Percentiles rank a stretch among this genome's conserved stretches.
Evolutionary conservation across 2,888 invertebrate species (phyloP).

Genomic region (Hyppa rectilinea): DNA sequence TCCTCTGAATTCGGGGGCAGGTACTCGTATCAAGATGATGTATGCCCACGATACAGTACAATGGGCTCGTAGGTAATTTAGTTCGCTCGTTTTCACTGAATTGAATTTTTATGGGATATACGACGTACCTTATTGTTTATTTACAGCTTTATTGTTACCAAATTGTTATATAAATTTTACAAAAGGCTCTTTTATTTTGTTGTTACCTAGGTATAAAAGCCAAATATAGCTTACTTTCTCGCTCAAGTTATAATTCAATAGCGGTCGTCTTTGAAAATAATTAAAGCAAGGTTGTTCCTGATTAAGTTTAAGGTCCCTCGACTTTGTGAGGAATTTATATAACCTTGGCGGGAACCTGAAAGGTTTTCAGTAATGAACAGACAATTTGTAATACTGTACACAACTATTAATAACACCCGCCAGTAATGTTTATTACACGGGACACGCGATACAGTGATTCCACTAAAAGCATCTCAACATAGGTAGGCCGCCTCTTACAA

Average conservation of each 20-base stretch:
- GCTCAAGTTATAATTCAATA: conserved; percentile 46
- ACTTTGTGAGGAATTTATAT: conserved; percentile 39
- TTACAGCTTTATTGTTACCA: conserved; percentile 39
- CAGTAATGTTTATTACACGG: conserved; percentile 77
- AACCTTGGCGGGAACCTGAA: conserved; percentile 63
- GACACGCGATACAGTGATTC: conserved; percentile 87
- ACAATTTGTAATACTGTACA: conserved; percentile 75
- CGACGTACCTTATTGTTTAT: conserved; percentile 45
- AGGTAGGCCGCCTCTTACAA: conserved; percentile 73
- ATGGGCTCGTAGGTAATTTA: conserved; percentile 74
- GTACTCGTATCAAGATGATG: conserved; percentile 81
- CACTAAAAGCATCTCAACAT: conserved; percentile 83
- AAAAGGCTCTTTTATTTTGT: background rate
- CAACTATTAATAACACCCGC: conserved; percentile 77
- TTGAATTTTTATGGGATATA: conserved; percentile 72
- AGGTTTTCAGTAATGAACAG: conserved; percentile 73
- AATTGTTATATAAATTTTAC: conserved; percentile 20
- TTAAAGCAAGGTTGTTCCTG: conserved; percentile 44
- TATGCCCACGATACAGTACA: conserved; percentile 78
- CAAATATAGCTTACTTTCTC: conserved; percentile 12
- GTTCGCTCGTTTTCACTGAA: conserved; percentile 66
- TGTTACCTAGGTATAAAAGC: conserved; percentile 3
- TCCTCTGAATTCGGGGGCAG: conserved; percentile 80
- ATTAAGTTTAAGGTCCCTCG: conserved; percentile 48
- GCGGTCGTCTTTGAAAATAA: conserved; percentile 47